phyloP scores from a whole-genome alignment of 2,113 vertebrate species.

The Hymenochirus boettgeri region DNA sequence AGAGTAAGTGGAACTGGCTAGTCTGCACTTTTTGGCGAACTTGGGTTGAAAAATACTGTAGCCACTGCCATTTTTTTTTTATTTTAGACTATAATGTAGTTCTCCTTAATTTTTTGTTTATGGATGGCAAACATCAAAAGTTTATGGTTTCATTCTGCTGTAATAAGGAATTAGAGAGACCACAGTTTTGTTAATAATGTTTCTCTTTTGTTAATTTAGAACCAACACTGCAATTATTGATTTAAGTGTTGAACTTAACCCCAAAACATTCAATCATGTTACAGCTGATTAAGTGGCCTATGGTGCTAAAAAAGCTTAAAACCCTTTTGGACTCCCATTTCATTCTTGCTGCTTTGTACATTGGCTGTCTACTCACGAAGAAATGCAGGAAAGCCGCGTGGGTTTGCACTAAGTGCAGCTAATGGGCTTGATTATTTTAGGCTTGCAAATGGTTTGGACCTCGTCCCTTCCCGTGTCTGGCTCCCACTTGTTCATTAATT shows the following conservation, averaged over 20 bases:
- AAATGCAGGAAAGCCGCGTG: background rate
- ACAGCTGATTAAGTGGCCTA: conserved; percentile 14
- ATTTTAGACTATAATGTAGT: no score
- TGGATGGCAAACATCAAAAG: no score
- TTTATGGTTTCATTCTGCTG: no score
- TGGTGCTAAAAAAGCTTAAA: conserved; percentile 16
- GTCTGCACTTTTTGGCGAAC: no score
- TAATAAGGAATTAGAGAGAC: background rate
- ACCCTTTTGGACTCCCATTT: conserved; percentile 18
- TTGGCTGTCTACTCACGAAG: conserved; percentile 26
- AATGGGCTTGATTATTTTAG: conserved; percentile 32
- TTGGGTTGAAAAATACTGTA: no score
- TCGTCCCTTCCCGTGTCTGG: background rate
- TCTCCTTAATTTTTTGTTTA: no score
- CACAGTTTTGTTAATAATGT: background rate
- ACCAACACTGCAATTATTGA: background rate
- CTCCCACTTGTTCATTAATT: conserved; percentile 16
- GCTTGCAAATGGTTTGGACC: conserved; percentile 16
- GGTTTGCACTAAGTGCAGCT: conserved; percentile 29
- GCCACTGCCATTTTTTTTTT: no score
- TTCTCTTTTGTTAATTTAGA: background rate
- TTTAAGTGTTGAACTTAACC: background rate
- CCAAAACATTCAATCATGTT: background rate
- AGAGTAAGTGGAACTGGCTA: no score
- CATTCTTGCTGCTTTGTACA: conserved; percentile 9